phyloP scores from a whole-genome alignment of 1,140 invertebrate species.

The Drosophila ironensis region DNA sequence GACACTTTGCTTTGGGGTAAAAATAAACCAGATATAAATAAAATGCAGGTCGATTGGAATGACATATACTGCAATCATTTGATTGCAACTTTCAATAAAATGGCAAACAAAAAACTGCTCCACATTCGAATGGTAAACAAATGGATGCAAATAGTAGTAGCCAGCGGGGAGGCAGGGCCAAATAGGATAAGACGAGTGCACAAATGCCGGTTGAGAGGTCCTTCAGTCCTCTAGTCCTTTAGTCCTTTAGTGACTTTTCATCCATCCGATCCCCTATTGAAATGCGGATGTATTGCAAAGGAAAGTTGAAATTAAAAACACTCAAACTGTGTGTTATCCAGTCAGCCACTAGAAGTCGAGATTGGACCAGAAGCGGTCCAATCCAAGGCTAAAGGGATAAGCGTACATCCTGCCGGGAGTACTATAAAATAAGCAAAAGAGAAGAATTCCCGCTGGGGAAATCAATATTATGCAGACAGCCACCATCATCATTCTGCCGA shows the following conservation, averaged over 20 bases:
- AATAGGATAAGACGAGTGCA: constrained; percentile 11
- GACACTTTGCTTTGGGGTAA: neutral
- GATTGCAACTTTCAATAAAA: constrained; percentile 33
- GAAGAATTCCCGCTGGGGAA: constrained; percentile 32
- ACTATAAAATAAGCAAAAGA: neutral
- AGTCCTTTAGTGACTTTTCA: constrained; percentile 53
- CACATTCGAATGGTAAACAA: constrained; percentile 34
- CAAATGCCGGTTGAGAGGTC: constrained; percentile 28
- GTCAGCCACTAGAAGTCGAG: constrained; percentile 40
- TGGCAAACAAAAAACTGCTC: constrained; percentile 23
- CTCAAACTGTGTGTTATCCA: constrained; percentile 69
- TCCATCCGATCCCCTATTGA: constrained; percentile 50
- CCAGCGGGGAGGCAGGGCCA: neutral
- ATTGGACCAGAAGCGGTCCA: constrained; percentile 24
- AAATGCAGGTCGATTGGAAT: constrained; percentile 27
- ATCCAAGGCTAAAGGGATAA: constrained; percentile 28
- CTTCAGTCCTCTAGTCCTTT: neutral
- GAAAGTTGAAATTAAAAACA: constrained; percentile 77
- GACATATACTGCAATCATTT: constrained; percentile 32
- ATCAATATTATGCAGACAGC: constrained; percentile 65
- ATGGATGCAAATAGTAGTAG: constrained; percentile 27
- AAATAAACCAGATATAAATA: constrained; percentile 9
- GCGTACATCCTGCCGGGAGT: constrained; percentile 3
- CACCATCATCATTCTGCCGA: constrained; percentile 11
- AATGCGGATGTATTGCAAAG: constrained; percentile 27